phyloP scores from a whole-genome alignment of 2,113 vertebrate species.

The Hippotragus niger region DNA sequence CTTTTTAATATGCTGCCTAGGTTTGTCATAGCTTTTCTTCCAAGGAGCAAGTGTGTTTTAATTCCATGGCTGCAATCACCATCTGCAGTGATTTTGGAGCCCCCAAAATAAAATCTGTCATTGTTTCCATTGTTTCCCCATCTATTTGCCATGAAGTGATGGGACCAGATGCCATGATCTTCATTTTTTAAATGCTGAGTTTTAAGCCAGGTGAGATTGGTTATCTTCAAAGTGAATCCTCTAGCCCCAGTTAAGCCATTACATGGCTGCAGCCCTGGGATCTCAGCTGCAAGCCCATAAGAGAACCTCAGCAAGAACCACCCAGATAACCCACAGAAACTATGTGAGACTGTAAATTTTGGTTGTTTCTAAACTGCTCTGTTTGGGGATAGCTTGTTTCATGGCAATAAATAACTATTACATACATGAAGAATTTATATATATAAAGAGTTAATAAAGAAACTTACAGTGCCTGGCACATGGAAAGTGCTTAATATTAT shows the following conservation, averaged over 20 bases:
- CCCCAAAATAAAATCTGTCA: accelerated
- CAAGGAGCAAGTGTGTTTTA: background rate
- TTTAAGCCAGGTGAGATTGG: background rate
- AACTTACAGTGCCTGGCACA: background rate
- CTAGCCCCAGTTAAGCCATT: background rate
- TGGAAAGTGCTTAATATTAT: background rate
- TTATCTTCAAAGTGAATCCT: background rate
- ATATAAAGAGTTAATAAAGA: background rate
- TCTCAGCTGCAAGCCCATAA: background rate
- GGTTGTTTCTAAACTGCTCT: background rate
- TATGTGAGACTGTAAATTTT: background rate
- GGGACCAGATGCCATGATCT: background rate
- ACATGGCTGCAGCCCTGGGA: background rate
- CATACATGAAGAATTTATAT: background rate
- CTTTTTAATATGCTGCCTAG: background rate
- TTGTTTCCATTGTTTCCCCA: background rate
- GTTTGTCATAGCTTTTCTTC: background rate
- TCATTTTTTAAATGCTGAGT: background rate
- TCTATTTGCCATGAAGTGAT: background rate
- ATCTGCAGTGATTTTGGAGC: background rate
- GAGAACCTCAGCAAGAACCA: background rate
- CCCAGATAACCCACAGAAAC: background rate
- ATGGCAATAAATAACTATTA: background rate
- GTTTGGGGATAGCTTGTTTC: background rate
- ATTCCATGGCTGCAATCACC: background rate